Percentiles rank a stretch among this genome's conserved stretches.
phyloP scores from a whole-genome alignment of 2,113 vertebrate genomes.

The Coracopsis vasa region DNA sequence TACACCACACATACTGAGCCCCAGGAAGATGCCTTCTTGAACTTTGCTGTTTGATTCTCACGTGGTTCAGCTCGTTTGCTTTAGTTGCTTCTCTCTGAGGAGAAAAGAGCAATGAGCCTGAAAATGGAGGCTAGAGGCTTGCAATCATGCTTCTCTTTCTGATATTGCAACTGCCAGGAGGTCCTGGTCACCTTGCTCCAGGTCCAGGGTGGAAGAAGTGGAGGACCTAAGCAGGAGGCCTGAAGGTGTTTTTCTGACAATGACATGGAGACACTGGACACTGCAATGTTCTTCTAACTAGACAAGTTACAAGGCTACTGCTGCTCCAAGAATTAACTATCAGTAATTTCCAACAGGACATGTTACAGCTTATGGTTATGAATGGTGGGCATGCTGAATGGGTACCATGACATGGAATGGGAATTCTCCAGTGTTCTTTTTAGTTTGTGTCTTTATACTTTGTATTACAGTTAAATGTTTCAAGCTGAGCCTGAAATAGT shows the following conservation, averaged over 20 bases:
- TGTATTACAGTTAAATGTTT: neutral
- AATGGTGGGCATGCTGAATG: neutral
- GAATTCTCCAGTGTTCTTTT: neutral
- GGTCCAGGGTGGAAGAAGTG: neutral
- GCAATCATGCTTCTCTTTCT: neutral
- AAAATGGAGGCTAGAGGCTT: neutral
- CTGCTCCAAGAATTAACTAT: neutral
- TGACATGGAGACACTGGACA: neutral
- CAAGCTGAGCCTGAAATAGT: neutral
- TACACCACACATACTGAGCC: neutral
- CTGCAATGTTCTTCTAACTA: neutral
- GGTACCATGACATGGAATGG: neutral
- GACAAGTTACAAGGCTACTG: neutral
- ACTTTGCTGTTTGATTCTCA: neutral
- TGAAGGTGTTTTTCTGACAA: neutral
- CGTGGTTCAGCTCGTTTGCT: neutral
- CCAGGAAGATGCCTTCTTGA: neutral
- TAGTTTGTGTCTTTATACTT: neutral
- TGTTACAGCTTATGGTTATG: neutral
- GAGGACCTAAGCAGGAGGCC: neutral
- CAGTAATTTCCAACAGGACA: neutral
- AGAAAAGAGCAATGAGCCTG: neutral
- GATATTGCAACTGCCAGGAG: neutral
- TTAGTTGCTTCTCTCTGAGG: neutral
- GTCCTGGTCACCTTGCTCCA: neutral